Evolutionary conservation across 2,888 invertebrate genomes (phyloP).

Genomic region (Chrysolina oricalcia): DNA sequence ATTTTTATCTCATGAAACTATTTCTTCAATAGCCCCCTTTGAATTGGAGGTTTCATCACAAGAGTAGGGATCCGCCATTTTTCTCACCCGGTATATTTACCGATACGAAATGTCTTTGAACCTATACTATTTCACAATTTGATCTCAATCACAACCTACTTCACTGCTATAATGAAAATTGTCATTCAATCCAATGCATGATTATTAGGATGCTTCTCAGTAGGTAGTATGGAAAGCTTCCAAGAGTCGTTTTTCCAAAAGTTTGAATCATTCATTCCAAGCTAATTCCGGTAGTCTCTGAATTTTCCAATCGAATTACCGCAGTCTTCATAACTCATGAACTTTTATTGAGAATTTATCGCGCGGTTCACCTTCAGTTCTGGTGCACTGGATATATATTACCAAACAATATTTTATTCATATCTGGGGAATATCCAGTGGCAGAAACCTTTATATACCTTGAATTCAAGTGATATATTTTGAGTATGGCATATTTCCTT

Average conservation of each 20-base stretch:
- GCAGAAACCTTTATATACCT: slow-evolving; percentile 20
- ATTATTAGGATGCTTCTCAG: too few relatives aligned
- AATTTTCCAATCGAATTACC: slow-evolving; percentile 27
- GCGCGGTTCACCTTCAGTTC: slow-evolving; percentile 30
- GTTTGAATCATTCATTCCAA: neutral
- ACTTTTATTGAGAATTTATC: slow-evolving; percentile 21
- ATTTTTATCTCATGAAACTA: too few relatives aligned
- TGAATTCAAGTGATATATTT: slow-evolving; percentile 10
- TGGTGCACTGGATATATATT: slow-evolving; percentile 28
- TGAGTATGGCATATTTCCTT: neutral
- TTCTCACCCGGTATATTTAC: too few relatives aligned
- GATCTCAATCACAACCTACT: too few relatives aligned
- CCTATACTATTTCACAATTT: too few relatives aligned
- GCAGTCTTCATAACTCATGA: slow-evolving; percentile 28
- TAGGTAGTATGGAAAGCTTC: neutral
- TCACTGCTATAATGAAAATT: too few relatives aligned
- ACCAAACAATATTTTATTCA: slow-evolving; percentile 36
- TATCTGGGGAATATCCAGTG: slow-evolving; percentile 17
- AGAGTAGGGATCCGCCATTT: too few relatives aligned
- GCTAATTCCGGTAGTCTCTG: slow-evolving; percentile 9
- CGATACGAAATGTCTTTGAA: too few relatives aligned
- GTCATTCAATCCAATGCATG: too few relatives aligned
- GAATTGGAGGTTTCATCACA: too few relatives aligned
- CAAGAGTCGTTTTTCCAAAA: neutral
- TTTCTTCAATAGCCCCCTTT: too few relatives aligned